A percentile compares a stretch with the other conserved stretches of the same genome.
phyloP scores from a whole-genome alignment of 2,113 vertebrate genomes.

The Limnothrissa miodon region DNA sequence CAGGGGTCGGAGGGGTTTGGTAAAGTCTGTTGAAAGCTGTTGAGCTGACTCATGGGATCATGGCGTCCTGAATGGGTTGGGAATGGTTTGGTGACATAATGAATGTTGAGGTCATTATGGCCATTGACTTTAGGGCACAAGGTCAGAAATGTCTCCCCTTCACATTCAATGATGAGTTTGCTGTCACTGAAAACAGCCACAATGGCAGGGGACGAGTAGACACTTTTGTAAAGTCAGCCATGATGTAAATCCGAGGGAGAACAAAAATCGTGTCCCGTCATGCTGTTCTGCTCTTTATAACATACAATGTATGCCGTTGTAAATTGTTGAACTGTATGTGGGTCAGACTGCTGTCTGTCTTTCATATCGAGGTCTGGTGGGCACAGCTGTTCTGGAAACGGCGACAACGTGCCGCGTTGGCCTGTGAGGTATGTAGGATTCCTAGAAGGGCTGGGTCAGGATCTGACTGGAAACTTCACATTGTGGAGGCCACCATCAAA shows the following conservation, averaged over 20 bases:
- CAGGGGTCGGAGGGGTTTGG: slow-evolving; percentile 13
- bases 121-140: not conserved
- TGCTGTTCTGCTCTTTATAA: not conserved
- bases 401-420: slow-evolving; percentile 1
- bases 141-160: slow-evolving; percentile 10
- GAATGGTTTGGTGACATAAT: not conserved
- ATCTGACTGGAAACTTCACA: slow-evolving; percentile 6
- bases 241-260: not conserved
- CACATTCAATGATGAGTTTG: not conserved
- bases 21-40: not conserved
- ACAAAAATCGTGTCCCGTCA: not conserved
- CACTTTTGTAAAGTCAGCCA: not conserved
- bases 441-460: slow-evolving; percentile 31
- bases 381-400: slow-evolving; percentile 47
- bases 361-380: slow-evolving; percentile 26
- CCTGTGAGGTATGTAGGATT: slow-evolving; percentile 30
- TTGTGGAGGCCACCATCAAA: not conserved
- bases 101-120: not conserved
- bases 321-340: not conserved
- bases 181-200: not conserved
- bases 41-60: not conserved
- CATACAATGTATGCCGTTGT: not conserved
- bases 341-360: slow-evolving; percentile 27
- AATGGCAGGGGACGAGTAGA: not conserved
- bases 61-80: too few species aligned